Conservation (phyloP, 2,113 vertebrate genomes). For the Rhinopomastus cyanomelas region DNA sequence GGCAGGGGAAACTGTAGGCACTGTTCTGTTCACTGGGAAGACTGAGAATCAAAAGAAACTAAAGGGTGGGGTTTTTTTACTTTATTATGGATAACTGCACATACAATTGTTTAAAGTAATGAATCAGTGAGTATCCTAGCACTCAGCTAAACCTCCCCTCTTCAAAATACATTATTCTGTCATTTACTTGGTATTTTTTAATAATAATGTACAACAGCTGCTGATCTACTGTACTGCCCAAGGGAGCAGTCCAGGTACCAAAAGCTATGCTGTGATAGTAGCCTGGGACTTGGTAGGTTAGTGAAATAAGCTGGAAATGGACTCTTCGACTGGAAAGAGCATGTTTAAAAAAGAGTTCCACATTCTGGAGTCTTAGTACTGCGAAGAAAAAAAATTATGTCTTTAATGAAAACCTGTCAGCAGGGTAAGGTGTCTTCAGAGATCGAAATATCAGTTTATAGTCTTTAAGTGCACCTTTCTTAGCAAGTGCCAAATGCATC, state of each 20-base stretch:
- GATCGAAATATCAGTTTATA: background rate
- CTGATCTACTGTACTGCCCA: background rate
- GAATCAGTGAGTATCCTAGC: background rate
- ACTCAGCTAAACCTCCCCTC: background rate
- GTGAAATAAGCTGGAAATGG: background rate
- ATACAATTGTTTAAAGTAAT: background rate
- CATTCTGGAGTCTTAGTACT: background rate
- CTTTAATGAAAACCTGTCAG: background rate
- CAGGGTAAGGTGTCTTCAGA: background rate
- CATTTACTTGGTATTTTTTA: background rate
- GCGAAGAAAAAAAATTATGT: background rate
- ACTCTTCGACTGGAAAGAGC: background rate
- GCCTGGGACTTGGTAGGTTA: background rate
- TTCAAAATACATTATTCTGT: background rate
- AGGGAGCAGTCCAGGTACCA: background rate
- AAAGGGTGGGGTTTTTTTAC: constrained; percentile 65
- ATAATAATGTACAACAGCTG: background rate
- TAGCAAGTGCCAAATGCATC: background rate
- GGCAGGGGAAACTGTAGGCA: background rate
- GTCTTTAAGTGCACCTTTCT: background rate
- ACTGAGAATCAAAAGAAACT: constrained; percentile 2
- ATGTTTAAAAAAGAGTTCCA: background rate
- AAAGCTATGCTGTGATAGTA: background rate
- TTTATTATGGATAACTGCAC: constrained; percentile 27
- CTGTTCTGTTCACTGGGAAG: constrained; percentile 28